phyloP scores from a whole-genome alignment of 2,113 vertebrate genomes.

The Capreolus pygargus region DNA sequence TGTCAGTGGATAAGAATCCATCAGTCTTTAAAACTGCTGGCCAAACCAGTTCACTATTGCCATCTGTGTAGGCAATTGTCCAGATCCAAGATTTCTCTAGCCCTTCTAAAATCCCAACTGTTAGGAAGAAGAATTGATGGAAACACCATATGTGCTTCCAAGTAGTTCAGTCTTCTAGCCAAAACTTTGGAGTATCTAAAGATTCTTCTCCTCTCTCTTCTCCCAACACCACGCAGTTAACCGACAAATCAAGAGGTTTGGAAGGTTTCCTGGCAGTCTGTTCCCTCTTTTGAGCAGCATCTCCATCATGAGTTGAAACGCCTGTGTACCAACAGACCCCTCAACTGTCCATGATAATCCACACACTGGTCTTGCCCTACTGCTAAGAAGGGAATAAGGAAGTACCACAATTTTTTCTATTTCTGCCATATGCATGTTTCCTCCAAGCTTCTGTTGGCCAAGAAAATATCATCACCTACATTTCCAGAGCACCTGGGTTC shows the following conservation, averaged over 20 bases:
- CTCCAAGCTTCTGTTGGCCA: background rate
- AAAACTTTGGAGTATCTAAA: background rate
- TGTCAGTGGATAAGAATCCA: background rate
- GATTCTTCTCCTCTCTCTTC: background rate
- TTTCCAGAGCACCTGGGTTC: background rate
- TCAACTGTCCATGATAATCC: background rate
- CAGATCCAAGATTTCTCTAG: constrained; percentile 24
- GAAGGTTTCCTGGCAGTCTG: background rate
- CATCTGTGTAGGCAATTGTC: constrained; percentile 42
- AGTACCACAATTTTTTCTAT: background rate
- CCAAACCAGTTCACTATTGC: constrained; percentile 44
- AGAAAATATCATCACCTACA: background rate
- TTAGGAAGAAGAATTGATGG: background rate
- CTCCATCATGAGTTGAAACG: background rate
- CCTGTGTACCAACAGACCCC: background rate
- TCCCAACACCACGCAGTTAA: background rate
- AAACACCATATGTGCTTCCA: constrained; percentile 60
- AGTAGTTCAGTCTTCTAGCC: background rate
- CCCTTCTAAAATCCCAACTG: constrained; percentile 42
- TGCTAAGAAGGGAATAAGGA: background rate
- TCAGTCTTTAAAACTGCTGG: constrained; percentile 38
- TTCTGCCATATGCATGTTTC: background rate
- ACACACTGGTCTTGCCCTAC: background rate
- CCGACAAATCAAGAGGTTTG: background rate
- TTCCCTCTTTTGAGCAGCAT: background rate